Base-by-base conservation (phyloP, 2,113 vertebrate species). In the Oryzias melastigma region DNA sequence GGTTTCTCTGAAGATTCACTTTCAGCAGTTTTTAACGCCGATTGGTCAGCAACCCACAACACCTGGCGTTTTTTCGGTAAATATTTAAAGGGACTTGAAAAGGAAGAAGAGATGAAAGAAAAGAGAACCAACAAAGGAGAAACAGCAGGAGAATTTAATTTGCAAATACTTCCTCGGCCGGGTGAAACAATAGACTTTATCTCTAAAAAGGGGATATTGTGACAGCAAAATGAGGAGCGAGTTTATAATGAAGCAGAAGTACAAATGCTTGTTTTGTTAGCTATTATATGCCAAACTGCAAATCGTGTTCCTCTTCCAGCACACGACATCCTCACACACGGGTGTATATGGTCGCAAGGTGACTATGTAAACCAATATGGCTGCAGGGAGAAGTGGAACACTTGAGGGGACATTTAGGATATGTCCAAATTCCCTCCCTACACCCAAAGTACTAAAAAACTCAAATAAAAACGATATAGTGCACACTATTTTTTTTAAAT, bases 1-100 rank as follows among this genome's bases (percentile, higher is more conserved):
- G 79, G 79, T 86, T 88, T 72, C 52, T 20, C 48, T 24, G 42
- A 62, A 58, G 29, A 14, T 52, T 76, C 65, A 52, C 65, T 17
- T 18, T 12, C 16, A 7, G 6, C 17, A 7, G 12, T 18, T 8
- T 47, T 2, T 18, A n/a, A 22, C 44, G 44, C 44, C 3, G 54
- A 80, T 17, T 0, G 3, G 22, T 52, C 58, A 71, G 35, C 55
- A 62, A 70, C 58, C 55, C 25, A 50, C 19, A 27, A 58, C 54
- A 50, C 18, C 27, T 45, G 45, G 29, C 4, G 0, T 17, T 49
- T 74, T 40, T 27, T 16, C 10, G 57, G 13, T 51, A 27, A 49
- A 60, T 17, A 7, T 40, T 53, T 76, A 19, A 73, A 4, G 29
- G 7, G 20, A 8, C 4, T 42, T 64, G 18, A 25, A 64, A 75